Evolutionary conservation across 2,797 vertebrate species (phyloP).

Genomic region (Cyprinella venusta): DNA sequence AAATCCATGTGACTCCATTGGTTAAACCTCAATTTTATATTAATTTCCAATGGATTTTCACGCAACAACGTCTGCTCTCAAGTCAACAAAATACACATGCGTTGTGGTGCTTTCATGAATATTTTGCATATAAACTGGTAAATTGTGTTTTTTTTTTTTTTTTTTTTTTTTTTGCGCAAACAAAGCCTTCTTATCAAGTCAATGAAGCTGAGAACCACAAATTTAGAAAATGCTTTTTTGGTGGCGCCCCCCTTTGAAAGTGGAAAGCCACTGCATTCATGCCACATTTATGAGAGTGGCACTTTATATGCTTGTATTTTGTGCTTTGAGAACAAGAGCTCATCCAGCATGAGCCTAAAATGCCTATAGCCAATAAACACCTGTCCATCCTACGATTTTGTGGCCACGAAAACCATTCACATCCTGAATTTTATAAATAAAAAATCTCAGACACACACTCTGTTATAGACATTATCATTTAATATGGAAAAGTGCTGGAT

Average conservation of each 20-base stretch:
- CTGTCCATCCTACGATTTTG: neutral
- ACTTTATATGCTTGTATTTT: neutral
- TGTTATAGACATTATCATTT: conserved; percentile 33
- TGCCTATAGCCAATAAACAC: conserved; percentile 36
- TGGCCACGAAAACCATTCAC: conserved; percentile 19
- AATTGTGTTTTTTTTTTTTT: no score
- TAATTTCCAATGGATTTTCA: no score
- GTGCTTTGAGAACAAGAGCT: conserved; percentile 14
- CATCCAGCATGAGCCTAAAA: conserved; percentile 17
- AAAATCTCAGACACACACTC: neutral
- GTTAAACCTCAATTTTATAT: no score
- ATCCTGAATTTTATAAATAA: conserved; percentile 15
- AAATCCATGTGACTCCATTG: no score
- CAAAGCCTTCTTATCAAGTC: neutral
- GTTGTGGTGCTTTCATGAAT: no score
- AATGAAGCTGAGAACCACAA: neutral
- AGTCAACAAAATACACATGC: no score
- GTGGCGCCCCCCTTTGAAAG: neutral
- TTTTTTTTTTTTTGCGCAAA: no score
- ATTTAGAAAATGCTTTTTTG: neutral
- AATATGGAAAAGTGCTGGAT: conserved; percentile 30
- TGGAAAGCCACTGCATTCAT: neutral
- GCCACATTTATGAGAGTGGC: neutral
- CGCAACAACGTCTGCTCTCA: no score
- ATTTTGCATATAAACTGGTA: no score